Percentiles rank a stretch among this genome's conserved stretches.
Conservation (phyloP, 2,113 vertebrate genomes). For the Eulemur rufifrons region DNA sequence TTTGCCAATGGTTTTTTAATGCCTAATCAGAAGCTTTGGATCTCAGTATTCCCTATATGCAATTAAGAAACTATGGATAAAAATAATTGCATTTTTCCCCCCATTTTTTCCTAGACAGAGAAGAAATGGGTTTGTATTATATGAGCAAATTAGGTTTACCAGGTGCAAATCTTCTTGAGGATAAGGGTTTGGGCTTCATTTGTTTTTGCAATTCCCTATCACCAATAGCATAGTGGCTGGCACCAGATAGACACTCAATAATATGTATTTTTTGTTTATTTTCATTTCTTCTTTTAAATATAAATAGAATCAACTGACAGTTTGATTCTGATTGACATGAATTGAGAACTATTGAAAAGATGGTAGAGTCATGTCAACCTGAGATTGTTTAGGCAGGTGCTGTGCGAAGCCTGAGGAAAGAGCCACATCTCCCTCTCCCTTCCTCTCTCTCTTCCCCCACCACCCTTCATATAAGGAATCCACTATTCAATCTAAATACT, state of each 20-base stretch:
- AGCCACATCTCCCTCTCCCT: neutral
- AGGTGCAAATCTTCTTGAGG: neutral
- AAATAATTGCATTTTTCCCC: neutral
- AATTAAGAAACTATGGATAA: neutral
- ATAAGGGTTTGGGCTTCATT: neutral
- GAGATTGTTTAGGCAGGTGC: neutral
- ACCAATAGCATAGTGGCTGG: neutral
- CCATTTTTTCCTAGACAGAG: neutral
- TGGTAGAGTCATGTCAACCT: neutral
- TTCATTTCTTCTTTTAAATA: neutral
- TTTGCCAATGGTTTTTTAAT: neutral
- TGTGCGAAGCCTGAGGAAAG: neutral
- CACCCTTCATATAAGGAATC: neutral
- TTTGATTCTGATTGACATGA: neutral
- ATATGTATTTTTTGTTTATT: neutral
- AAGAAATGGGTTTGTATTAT: neutral
- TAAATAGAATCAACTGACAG: neutral
- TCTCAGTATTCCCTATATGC: neutral
- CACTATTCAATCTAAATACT: constrained; percentile 47
- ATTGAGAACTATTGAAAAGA: neutral
- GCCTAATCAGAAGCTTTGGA: neutral
- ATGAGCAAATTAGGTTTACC: neutral
- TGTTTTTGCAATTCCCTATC: neutral
- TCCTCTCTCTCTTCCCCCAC: neutral
- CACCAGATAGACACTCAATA: neutral